Evolutionary conservation across 2,113 vertebrate species (phyloP), one percentile per base, ranked within the genome.

Genomic region (Entomyzon cyanotis): DNA sequence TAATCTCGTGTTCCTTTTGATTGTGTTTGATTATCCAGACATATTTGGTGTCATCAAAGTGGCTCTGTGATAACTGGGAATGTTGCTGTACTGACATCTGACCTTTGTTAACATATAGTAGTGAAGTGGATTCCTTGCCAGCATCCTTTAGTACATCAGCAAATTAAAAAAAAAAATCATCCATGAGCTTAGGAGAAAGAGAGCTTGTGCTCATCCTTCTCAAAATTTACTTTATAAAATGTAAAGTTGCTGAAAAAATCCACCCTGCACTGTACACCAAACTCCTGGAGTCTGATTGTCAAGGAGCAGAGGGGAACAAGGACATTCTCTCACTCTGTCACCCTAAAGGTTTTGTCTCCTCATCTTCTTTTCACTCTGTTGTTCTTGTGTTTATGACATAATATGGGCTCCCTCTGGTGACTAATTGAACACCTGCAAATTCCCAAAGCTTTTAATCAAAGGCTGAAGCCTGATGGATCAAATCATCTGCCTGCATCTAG

Each of bases 381-480:
- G 14, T 91, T 71, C 42, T 30, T 81, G 75, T 82, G 85, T 94
- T 94, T 97, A 77, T 96, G 73, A 83, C 97, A 97, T 98, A 97
- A 97, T 98, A 97, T 96, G 90, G 97, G 95, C 97, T 98, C 97
- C 97, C 96, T 97, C 97, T 98, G 97, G 95, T 98, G 98, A 97
- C 97, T 98, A 97, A 97, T 97, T 97, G 97, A 88, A 96, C 90
- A 97, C 88, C 95, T 98, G 96, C 97, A 97, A 93, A 96, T 95
- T 95, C 95, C 95, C 96, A 81, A 71, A 91, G 52, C 68, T 96
- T 87, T 95, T 97, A 90, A 93, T 94, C 91, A 93, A 78, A 92
- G 37, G 46, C 52, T 87, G n/a, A 8, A 81, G 17, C 58, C 42
- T 67, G 70, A 58, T 18, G 25, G 56, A 90, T 89, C 5, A 10